Percentiles rank a stretch among this genome's conserved stretches.
phyloP scores from a whole-genome alignment of 2,113 vertebrate species.

The Tyrannus savana region DNA sequence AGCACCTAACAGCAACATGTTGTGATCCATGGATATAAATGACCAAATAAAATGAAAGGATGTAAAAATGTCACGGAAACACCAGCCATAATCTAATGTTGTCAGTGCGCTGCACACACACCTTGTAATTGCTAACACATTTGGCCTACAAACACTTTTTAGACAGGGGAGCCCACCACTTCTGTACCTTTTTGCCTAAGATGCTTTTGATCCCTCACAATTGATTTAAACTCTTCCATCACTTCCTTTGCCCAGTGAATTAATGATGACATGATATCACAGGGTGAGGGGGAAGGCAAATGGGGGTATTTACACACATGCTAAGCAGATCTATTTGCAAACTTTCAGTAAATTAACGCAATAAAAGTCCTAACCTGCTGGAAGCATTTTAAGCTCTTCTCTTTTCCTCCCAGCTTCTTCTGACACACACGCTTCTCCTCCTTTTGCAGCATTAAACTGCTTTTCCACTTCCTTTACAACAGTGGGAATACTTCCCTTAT shows the following conservation, averaged over 20 bases:
- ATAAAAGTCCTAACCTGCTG: slow-evolving; percentile 79
- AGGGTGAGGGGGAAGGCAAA: background rate
- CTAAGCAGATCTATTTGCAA: background rate
- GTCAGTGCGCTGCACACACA: slow-evolving; percentile 63
- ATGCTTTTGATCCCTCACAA: slow-evolving; percentile 62
- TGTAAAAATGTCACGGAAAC: slow-evolving; percentile 69
- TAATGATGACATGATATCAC: slow-evolving; percentile 13
- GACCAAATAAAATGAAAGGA: slow-evolving; percentile 69
- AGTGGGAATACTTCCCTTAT: slow-evolving; percentile 92
- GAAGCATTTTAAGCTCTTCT: slow-evolving; percentile 82
- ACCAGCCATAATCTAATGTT: slow-evolving; percentile 52
- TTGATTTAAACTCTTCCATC: slow-evolving; percentile 53
- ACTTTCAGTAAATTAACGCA: background rate
- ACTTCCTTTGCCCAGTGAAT: slow-evolving; percentile 46
- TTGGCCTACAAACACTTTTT: background rate
- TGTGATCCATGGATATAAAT: slow-evolving; percentile 57
- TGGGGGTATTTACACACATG: background rate
- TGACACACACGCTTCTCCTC: slow-evolving; percentile 72
- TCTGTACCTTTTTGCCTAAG: slow-evolving; percentile 21
- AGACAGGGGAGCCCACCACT: background rate
- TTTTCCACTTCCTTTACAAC: slow-evolving; percentile 80
- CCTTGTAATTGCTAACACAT: slow-evolving; percentile 73
- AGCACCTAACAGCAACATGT: slow-evolving; percentile 12
- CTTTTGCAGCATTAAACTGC: slow-evolving; percentile 81
- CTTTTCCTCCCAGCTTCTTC: slow-evolving; percentile 72